phyloP scores from a whole-genome alignment of 2,797 vertebrate species.

The Xenops minutus region DNA sequence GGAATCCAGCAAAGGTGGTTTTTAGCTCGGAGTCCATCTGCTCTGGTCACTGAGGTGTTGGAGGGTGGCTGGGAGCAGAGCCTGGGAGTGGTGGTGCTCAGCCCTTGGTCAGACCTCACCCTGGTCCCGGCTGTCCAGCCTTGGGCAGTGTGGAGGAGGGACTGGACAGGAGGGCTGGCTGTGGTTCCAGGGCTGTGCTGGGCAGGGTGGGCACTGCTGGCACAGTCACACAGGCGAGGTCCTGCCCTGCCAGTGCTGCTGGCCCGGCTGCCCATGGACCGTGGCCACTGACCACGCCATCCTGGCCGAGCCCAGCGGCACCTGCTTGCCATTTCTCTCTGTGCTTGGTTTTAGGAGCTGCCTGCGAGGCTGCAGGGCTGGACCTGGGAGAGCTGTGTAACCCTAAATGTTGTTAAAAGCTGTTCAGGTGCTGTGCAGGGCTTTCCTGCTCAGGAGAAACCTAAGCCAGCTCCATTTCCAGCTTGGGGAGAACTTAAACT shows the following conservation, averaged over 20 bases:
- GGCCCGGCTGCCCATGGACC: not conserved
- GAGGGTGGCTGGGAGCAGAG: not conserved
- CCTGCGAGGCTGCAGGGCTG: not conserved
- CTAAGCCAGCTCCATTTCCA: not conserved
- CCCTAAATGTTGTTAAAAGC: not conserved
- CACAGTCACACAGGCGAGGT: not conserved
- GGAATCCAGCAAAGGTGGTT: rapidly evolving
- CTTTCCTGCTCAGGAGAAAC: not conserved
- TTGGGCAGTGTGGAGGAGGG: not conserved
- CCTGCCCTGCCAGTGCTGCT: not conserved
- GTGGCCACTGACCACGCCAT: not conserved
- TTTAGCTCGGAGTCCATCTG: not conserved
- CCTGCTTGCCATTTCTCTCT: not conserved
- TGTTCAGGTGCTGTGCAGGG: not conserved
- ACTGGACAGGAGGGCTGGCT: rapidly evolving
- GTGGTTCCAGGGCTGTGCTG: rapidly evolving
- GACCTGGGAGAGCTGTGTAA: not conserved
- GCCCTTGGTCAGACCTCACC: not conserved
- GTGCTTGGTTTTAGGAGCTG: not conserved
- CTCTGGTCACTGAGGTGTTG: rapidly evolving
- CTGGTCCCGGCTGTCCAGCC: rapidly evolving
- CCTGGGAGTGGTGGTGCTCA: rapidly evolving
- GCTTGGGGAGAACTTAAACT: not conserved
- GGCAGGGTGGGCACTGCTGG: rapidly evolving
- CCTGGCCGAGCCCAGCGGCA: not conserved